phyloP scores from a whole-genome alignment of 2,113 vertebrate species.

The Camelus dromedarius region DNA sequence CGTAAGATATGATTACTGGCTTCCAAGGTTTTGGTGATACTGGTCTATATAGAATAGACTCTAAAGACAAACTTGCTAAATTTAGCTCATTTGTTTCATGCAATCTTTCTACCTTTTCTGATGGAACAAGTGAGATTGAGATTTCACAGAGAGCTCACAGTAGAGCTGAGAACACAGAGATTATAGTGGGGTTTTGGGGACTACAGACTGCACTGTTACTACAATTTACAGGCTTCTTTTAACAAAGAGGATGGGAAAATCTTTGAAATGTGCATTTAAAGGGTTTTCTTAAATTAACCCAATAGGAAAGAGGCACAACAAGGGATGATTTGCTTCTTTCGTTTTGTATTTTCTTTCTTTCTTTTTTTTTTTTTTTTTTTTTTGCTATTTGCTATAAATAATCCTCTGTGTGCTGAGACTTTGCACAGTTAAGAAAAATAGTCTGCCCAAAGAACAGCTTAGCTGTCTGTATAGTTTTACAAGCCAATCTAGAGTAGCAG shows the following conservation, averaged over 20 bases:
- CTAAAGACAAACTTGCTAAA: not conserved
- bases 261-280: not conserved
- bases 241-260: not conserved
- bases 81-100: slow-evolving; percentile 27
- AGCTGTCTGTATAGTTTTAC: slow-evolving; percentile 48
- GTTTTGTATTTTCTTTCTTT: not conserved
- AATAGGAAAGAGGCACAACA: not conserved
- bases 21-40: not conserved
- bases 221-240: not conserved
- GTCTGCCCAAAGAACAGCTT: slow-evolving; percentile 48
- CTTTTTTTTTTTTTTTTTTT: too few species aligned
- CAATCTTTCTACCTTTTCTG: slow-evolving; percentile 25
- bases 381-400: slow-evolving; percentile 36
- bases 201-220: not conserved
- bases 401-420: slow-evolving; percentile 11
- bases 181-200: not conserved
- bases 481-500: slow-evolving; percentile 57
- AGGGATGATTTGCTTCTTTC: not conserved
- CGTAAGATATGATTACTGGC: not conserved
- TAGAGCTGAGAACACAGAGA: not conserved
- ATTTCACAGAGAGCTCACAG: not conserved
- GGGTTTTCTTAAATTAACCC: slow-evolving; percentile 25
- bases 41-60: not conserved
- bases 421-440: slow-evolving; percentile 50
- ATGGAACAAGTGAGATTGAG: slow-evolving; percentile 26